Percentiles rank a stretch among this genome's conserved stretches.
These are phyloP conservation scores for Chrysoperla carnea DNA, from an alignment of 1,140 invertebrate genomes.

Conservation along the genomic window DNA sequence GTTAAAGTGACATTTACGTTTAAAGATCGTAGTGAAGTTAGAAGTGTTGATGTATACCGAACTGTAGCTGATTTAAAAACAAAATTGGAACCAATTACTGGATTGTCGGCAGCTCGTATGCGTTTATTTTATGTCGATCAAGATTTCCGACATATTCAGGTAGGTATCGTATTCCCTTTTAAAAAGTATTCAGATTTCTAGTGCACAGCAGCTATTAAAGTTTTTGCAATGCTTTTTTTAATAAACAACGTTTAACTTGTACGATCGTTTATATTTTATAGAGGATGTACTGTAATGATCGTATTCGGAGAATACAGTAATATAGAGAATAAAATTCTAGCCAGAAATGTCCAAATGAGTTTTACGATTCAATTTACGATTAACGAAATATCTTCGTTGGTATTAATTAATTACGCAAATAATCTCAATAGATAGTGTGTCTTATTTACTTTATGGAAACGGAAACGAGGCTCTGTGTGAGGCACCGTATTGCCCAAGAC, in stretches of 20 bases:
- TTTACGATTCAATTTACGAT: no score
- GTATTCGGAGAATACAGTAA: no score
- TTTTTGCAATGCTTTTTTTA: neutral
- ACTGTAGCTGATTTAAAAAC: slow-evolving; percentile 63
- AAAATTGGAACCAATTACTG: slow-evolving; percentile 58
- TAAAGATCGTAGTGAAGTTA: slow-evolving; percentile 52
- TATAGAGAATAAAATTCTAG: no score
- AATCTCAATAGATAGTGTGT: no score
- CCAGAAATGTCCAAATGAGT: no score
- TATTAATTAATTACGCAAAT: no score
- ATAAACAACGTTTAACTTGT: neutral
- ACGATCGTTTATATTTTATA: neutral
- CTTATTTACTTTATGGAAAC: no score
- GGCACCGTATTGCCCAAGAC: no score
- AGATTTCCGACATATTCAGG: slow-evolving; percentile 38
- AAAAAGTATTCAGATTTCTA: neutral
- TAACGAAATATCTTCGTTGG: no score
- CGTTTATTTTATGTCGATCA: slow-evolving; percentile 72
- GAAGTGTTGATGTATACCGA: slow-evolving; percentile 57
- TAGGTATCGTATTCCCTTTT: slow-evolving; percentile 3
- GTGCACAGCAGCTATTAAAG: neutral
- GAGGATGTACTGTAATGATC: neutral
- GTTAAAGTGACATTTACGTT: slow-evolving; percentile 70
- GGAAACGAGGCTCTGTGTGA: no score
- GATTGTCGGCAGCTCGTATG: slow-evolving; percentile 66